Conservation (phyloP, 2,113 vertebrate species). For the Paralichthys olivaceus region DNA sequence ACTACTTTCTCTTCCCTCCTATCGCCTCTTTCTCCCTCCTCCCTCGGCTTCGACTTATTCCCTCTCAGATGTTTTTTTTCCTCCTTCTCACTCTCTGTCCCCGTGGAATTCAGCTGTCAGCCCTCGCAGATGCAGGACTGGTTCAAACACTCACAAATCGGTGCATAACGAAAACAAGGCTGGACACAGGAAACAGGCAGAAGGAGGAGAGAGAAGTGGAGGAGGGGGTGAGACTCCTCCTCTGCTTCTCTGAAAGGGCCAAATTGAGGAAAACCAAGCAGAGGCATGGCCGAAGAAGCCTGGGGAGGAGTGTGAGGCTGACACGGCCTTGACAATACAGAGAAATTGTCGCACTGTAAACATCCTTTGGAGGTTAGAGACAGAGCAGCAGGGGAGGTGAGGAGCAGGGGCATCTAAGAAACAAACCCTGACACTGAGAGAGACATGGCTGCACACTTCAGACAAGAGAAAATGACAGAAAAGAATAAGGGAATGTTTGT, state of each 20-base stretch:
- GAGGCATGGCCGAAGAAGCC: conserved; percentile 56
- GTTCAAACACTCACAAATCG: conserved; percentile 73
- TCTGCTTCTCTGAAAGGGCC: conserved; percentile 66
- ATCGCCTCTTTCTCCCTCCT: conserved; percentile 58
- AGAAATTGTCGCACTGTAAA: conserved; percentile 60
- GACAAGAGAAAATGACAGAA: conserved; percentile 10
- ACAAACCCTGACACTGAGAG: conserved; percentile 34
- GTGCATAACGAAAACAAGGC: conserved; percentile 77
- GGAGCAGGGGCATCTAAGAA: conserved; percentile 38
- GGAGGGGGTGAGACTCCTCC: conserved; percentile 66
- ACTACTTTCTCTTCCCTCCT: conserved; percentile 44
- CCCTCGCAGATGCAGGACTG: conserved; percentile 70
- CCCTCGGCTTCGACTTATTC: conserved; percentile 59
- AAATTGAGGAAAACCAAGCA: conserved; percentile 62
- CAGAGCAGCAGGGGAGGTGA: conserved; percentile 52
- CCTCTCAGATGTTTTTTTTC: conserved; percentile 45
- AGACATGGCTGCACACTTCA: conserved; percentile 47
- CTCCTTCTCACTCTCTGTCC: conserved; percentile 63
- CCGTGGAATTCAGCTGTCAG: conserved; percentile 81
- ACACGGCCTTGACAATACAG: conserved; percentile 45
- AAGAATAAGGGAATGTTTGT: conserved; percentile 55
- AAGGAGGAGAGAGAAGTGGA: conserved; percentile 52
- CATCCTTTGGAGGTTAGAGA: conserved; percentile 62
- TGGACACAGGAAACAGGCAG: conserved; percentile 77
- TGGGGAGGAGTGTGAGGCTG: conserved; percentile 37